Conservation (phyloP, 2,797 vertebrate genomes). For the Cirrhinus molitorella region DNA sequence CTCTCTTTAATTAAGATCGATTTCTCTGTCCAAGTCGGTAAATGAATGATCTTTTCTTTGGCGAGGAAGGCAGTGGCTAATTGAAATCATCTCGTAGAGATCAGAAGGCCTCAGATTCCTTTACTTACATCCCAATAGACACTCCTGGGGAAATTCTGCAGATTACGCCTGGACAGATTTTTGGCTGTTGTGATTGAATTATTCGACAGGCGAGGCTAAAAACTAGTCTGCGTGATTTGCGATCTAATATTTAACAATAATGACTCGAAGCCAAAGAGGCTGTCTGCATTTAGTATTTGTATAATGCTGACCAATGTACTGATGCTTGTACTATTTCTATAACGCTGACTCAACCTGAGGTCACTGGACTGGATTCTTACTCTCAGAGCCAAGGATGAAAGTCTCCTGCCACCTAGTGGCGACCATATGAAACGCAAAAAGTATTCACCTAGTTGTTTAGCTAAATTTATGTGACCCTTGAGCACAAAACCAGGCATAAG, state of each 20-base stretch:
- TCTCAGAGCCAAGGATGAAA: background rate
- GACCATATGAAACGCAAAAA: background rate
- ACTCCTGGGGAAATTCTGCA: constrained; percentile 13
- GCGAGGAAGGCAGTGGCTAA: constrained; percentile 48
- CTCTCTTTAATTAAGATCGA: constrained; percentile 57
- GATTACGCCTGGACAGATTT: constrained; percentile 23
- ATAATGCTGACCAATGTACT: constrained; percentile 23
- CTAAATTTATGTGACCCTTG: background rate
- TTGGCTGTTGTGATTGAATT: constrained; percentile 31
- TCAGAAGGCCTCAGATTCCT: constrained; percentile 27
- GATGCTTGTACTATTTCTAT: background rate
- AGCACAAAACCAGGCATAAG: too few species aligned
- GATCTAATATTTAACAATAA: constrained; percentile 16
- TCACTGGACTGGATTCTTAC: background rate
- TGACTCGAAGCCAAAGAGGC: background rate
- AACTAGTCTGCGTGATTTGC: constrained; percentile 4
- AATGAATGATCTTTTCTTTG: constrained; percentile 62
- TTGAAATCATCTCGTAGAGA: constrained; percentile 55
- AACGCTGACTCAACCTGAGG: constrained; percentile 14
- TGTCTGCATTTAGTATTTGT: background rate
- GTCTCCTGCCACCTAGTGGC: constrained; percentile 72
- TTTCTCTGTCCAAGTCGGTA: constrained; percentile 54
- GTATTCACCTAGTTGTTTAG: too few species aligned
- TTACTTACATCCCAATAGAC: constrained; percentile 18
- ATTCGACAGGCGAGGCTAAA: constrained; percentile 19